These are phyloP conservation scores for Campoletis sonorensis DNA, from an alignment of 1,140 invertebrate species.

Conservation along the genomic window DNA sequence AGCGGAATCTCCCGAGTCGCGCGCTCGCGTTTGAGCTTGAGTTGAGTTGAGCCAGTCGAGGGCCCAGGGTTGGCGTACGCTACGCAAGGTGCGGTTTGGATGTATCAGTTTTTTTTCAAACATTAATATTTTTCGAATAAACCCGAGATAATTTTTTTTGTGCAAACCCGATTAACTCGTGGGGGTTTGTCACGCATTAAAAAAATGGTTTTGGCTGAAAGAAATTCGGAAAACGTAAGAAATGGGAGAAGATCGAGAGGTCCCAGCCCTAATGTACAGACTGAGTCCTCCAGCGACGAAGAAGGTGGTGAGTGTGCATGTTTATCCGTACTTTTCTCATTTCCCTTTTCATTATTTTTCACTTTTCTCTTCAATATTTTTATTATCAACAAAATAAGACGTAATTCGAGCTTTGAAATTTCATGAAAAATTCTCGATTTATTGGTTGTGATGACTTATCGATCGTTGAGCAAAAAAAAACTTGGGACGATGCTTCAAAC, in stretches of 20 bases:
- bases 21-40: too few species aligned
- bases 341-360: not conserved
- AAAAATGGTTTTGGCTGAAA: slow-evolving; percentile 89
- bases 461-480: slow-evolving; percentile 18
- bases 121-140: not conserved
- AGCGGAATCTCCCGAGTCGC: slow-evolving; percentile 48
- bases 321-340: slow-evolving; percentile 27
- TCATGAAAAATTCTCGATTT: not conserved
- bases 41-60: too few species aligned
- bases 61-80: slow-evolving; percentile 43
- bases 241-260: slow-evolving; percentile 92
- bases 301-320: slow-evolving; percentile 82
- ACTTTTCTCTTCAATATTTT: too few species aligned
- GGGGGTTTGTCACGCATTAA: not conserved
- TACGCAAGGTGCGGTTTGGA: slow-evolving; percentile 64
- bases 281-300: slow-evolving; percentile 88
- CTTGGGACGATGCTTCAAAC: slow-evolving; percentile 56
- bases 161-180: not conserved
- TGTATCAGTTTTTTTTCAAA: slow-evolving; percentile 44
- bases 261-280: slow-evolving; percentile 91
- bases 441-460: slow-evolving; percentile 17
- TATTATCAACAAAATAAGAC: too few species aligned
- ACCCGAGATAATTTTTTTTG: slow-evolving; percentile 42
- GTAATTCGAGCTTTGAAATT: too few species aligned
- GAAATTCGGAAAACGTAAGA: slow-evolving; percentile 86